Evolutionary conservation across 2,797 vertebrate species (phyloP).

Genomic region (Masticophis lateralis): DNA sequence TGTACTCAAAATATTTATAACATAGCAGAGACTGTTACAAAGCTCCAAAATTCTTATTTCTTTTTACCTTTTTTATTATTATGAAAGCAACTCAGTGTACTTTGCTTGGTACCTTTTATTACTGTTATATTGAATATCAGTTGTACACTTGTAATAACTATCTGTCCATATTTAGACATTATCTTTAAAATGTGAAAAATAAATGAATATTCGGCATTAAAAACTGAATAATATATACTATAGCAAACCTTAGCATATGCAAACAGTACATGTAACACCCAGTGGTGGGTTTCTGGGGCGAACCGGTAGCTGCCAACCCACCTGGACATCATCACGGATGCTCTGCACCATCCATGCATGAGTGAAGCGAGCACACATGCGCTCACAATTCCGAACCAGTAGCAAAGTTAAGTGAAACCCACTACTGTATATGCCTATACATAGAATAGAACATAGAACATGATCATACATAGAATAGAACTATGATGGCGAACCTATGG

Average conservation of each 20-base stretch:
- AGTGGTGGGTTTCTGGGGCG: too few relatives aligned
- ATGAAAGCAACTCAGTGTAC: not conserved
- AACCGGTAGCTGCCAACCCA: too few relatives aligned
- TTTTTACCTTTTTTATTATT: not conserved
- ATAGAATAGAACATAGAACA: too few relatives aligned
- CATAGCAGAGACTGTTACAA: not conserved
- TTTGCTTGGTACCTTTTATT: not conserved
- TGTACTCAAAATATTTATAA: not conserved
- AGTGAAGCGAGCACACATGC: too few relatives aligned
- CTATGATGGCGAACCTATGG: too few relatives aligned
- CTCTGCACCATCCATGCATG: too few relatives aligned
- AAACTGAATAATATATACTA: not conserved
- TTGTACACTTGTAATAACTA: not conserved
- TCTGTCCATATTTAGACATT: not conserved
- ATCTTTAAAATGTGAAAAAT: not conserved
- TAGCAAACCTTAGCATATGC: not conserved
- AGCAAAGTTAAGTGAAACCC: too few relatives aligned
- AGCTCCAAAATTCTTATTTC: not conserved
- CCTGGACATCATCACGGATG: too few relatives aligned
- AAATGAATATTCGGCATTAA: not conserved
- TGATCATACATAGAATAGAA: too few relatives aligned
- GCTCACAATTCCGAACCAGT: too few relatives aligned
- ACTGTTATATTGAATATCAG: not conserved
- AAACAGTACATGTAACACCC: not conserved
- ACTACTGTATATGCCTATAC: too few relatives aligned